Conservation (phyloP, 1,140 invertebrate genomes). For the Hyles euphorbiae region DNA sequence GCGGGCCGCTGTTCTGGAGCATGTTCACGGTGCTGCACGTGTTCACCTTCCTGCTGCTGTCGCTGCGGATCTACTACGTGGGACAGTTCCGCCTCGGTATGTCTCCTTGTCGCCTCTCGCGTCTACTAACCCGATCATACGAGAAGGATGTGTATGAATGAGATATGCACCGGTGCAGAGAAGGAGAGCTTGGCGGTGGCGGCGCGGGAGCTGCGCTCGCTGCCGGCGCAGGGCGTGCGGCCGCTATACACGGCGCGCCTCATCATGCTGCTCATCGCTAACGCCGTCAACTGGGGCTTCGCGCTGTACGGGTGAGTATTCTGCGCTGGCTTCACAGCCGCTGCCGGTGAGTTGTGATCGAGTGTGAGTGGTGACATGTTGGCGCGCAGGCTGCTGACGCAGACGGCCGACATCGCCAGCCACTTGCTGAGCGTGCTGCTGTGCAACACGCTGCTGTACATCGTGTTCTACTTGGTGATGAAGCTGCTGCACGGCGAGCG, state of each 20-base stretch:
- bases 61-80: conserved; percentile 91
- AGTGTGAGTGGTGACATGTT: not conserved
- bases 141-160: too few relatives aligned
- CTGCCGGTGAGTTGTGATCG: not conserved
- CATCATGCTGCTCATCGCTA: conserved; percentile 79
- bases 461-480: conserved; percentile 91
- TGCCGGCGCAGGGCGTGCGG: conserved; percentile 25
- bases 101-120: conserved; percentile 7
- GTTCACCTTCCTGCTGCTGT: conserved; percentile 82
- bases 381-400: conserved; percentile 66
- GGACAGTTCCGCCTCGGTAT: conserved; percentile 85
- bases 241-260: conserved; percentile 71
- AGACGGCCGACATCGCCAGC: conserved; percentile 86
- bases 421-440: conserved; percentile 89
- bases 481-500: conserved; percentile 86
- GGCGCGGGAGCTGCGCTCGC: conserved; percentile 23
- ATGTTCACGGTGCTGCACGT: conserved; percentile 86
- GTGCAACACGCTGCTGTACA: conserved; percentile 89
- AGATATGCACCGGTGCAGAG: conserved; percentile 22
- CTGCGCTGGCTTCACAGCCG: not conserved
- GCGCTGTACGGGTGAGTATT: conserved; percentile 79
- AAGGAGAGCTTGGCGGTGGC: conserved; percentile 38
- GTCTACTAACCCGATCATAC: too few relatives aligned
- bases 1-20: conserved; percentile 84
- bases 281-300: conserved; percentile 85